Conservation (phyloP, 2,888 invertebrate species). For the Dicycla oo region DNA sequence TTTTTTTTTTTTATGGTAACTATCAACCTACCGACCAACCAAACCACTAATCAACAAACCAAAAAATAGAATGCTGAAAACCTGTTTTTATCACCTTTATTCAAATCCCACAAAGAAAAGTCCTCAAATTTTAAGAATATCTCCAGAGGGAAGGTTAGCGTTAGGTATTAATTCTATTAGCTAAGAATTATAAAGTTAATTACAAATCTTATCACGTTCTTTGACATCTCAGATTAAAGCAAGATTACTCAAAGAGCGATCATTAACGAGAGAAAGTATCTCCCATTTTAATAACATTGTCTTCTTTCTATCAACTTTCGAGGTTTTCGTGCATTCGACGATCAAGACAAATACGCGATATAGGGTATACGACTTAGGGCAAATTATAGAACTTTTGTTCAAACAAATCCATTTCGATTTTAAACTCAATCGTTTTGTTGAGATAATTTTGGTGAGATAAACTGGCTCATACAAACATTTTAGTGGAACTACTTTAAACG, state of each 20-base stretch:
- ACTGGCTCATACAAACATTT: constrained; percentile 12
- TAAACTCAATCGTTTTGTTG: constrained; percentile 40
- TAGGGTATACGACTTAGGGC: not conserved
- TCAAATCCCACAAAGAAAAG: constrained; percentile 16
- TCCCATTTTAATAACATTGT: constrained; percentile 35
- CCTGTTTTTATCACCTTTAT: not conserved
- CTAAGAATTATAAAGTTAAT: constrained; percentile 54
- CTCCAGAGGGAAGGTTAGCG: constrained; percentile 1
- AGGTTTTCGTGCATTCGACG: constrained; percentile 7
- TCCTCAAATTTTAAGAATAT: constrained; percentile 1
- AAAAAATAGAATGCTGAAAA: no score
- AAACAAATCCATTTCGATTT: constrained; percentile 37
- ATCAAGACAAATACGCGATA: constrained; percentile 22
- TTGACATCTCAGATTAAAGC: constrained; percentile 55
- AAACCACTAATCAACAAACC: no score
- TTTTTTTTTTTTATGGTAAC: no score
- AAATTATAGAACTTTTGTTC: constrained; percentile 46
- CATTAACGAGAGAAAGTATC: constrained; percentile 46
- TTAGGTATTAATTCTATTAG: constrained; percentile 44
- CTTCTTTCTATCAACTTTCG: constrained; percentile 18
- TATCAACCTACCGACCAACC: not conserved
- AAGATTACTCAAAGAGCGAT: constrained; percentile 51
- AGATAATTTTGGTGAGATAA: constrained; percentile 1
- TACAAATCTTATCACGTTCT: constrained; percentile 57
- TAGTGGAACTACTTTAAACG: no score